Conservation (phyloP, 2,888 invertebrate genomes). For the Nebria salina region DNA sequence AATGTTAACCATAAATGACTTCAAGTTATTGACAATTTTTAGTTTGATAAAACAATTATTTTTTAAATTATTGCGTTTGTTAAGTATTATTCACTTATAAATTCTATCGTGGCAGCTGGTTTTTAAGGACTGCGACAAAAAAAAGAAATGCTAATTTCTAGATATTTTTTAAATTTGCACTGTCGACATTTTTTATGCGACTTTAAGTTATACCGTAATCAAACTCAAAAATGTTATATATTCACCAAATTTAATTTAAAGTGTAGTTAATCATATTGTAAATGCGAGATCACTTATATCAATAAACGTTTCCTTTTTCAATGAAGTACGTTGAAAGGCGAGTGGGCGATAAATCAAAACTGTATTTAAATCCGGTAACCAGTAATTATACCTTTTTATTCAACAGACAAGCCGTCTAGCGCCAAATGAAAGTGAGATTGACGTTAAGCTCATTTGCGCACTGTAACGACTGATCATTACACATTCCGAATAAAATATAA, state of each 20-base stretch:
- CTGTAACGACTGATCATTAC: neutral
- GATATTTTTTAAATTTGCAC: too few relatives aligned
- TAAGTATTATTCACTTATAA: too few relatives aligned
- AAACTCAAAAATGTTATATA: too few relatives aligned
- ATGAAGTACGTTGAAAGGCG: neutral
- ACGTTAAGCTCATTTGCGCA: neutral
- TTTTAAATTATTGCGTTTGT: too few relatives aligned
- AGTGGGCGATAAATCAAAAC: neutral
- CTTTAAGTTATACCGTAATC: too few relatives aligned
- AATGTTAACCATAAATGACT: too few relatives aligned
- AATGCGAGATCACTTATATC: neutral
- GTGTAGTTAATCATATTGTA: neutral
- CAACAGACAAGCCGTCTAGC: conserved; percentile 10
- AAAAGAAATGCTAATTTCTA: too few relatives aligned
- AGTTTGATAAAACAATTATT: too few relatives aligned
- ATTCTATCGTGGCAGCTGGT: too few relatives aligned
- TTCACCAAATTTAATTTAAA: neutral
- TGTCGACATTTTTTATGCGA: too few relatives aligned
- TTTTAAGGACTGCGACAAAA: too few relatives aligned
- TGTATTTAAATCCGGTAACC: neutral
- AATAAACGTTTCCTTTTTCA: neutral
- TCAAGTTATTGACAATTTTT: too few relatives aligned
- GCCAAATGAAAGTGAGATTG: conserved; percentile 13
- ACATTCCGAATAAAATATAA: conserved; percentile 1
- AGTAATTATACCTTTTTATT: conserved; percentile 18